These are phyloP conservation scores for Netelia virgata DNA, from an alignment of 2,888 invertebrate genomes.

Conservation along the genomic window DNA sequence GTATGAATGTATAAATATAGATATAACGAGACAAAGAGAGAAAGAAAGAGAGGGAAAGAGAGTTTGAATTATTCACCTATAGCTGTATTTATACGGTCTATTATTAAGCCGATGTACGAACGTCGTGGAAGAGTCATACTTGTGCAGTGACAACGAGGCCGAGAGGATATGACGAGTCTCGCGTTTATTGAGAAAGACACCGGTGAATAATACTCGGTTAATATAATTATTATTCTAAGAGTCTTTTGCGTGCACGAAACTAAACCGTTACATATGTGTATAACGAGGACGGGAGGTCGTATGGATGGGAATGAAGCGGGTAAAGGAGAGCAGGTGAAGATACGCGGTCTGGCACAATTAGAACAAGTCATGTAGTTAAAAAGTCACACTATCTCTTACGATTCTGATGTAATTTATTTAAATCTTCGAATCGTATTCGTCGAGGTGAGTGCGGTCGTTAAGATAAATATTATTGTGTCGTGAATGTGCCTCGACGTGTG, in stretches of 20 bases:
- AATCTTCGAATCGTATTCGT: slow-evolving; percentile 36
- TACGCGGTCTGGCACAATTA: slow-evolving; percentile 33
- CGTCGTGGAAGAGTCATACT: slow-evolving; percentile 7
- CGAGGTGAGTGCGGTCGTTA: slow-evolving; percentile 35
- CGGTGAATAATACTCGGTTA: slow-evolving; percentile 4
- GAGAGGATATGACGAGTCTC: slow-evolving; percentile 41
- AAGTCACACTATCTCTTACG: slow-evolving; percentile 10
- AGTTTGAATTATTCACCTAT: slow-evolving; percentile 9
- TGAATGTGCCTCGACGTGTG: slow-evolving; percentile 1
- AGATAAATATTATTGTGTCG: slow-evolving; percentile 58
- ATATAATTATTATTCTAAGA: slow-evolving; percentile 35
- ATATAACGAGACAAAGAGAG: no score
- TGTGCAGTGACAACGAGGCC: slow-evolving; percentile 38
- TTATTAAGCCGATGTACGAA: slow-evolving; percentile 33
- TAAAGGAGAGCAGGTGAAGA: neutral
- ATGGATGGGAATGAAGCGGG: neutral
- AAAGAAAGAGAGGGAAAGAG: no score
- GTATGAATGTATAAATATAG: no score
- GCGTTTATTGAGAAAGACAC: slow-evolving; percentile 34
- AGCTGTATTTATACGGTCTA: slow-evolving; percentile 9
- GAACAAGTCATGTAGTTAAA: slow-evolving; percentile 21
- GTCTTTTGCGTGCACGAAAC: slow-evolving; percentile 13
- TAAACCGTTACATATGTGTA: slow-evolving; percentile 18
- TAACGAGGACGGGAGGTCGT: neutral
- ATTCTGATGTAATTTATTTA: slow-evolving; percentile 35